Conservation (phyloP, 2,888 invertebrate genomes). For the Dasysyrphus albostriatus region DNA sequence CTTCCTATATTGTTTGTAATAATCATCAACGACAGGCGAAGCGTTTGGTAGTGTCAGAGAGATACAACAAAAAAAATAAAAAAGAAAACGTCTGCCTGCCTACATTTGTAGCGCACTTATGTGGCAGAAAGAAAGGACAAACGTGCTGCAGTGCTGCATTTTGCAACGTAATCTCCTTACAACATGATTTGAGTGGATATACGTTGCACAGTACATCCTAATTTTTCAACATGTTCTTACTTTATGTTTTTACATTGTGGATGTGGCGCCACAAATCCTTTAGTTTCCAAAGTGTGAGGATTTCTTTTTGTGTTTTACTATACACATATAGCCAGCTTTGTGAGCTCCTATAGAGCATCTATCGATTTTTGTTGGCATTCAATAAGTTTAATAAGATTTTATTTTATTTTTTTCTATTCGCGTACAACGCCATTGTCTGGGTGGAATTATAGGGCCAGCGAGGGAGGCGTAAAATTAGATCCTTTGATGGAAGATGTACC, state of each 20-base stretch:
- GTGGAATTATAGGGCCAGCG: conserved; percentile 18
- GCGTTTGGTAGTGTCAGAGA: conserved; percentile 11
- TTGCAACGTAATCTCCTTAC: conserved; percentile 45
- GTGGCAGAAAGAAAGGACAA: not conserved
- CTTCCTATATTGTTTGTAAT: conserved; percentile 24
- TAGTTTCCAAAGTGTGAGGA: conserved; percentile 38
- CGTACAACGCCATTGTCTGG: conserved; percentile 40
- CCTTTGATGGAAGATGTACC: conserved; percentile 1
- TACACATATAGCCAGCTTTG: conserved; percentile 21
- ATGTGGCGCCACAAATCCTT: conserved; percentile 65
- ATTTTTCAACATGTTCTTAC: conserved; percentile 46
- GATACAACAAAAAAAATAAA: not conserved
- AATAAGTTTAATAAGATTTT: conserved; percentile 58
- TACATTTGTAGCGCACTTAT: conserved; percentile 40
- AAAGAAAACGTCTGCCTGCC: conserved; percentile 34
- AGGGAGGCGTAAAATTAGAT: conserved; percentile 37
- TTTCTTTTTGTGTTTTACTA: conserved; percentile 28
- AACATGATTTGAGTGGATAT: conserved; percentile 55
- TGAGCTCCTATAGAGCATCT: conserved; percentile 3
- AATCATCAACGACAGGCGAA: conserved; percentile 45
- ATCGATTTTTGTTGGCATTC: conserved; percentile 59
- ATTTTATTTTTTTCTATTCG: conserved; percentile 40
- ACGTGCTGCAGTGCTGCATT: conserved; percentile 56
- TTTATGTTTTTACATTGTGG: conserved; percentile 38
- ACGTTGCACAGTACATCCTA: conserved; percentile 55